phyloP scores from a whole-genome alignment of 92 coral and sea anemone genomes.

The Desmophyllum pertusum region DNA sequence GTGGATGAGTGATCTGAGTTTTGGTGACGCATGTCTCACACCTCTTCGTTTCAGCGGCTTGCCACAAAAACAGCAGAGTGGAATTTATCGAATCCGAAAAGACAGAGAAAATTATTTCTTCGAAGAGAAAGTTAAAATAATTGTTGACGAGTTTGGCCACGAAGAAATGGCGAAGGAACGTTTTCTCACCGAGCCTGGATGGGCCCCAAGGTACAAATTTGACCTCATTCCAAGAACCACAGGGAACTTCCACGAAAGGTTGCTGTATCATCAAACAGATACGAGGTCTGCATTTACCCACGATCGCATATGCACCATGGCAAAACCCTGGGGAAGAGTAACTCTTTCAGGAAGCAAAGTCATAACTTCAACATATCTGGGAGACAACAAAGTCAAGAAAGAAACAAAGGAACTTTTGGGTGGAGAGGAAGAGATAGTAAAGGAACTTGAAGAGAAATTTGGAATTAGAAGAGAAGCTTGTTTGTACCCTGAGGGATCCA shows the following conservation, averaged over 20 bases:
- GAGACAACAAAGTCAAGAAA: conserved; percentile 34
- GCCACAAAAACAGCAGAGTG: background rate
- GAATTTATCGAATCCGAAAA: conserved; percentile 40
- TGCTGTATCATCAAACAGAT: conserved; percentile 12
- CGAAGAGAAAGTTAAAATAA: background rate
- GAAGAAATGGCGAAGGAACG: conserved; percentile 15
- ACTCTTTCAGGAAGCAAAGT: conserved; percentile 43
- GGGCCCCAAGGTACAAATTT: conserved; percentile 25
- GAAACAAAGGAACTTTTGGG: conserved; percentile 26
- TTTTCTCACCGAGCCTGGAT: too few relatives aligned
- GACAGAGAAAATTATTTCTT: conserved; percentile 14
- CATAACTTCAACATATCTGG: conserved; percentile 28
- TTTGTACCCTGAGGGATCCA: background rate
- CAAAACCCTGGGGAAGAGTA: conserved; percentile 59
- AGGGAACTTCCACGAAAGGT: conserved; percentile 27
- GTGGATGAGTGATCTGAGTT: conserved; percentile 62
- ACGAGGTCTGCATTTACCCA: conserved; percentile 30
- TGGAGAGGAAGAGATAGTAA: conserved; percentile 34
- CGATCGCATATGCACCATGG: conserved; percentile 45
- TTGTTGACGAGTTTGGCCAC: background rate
- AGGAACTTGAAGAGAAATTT: conserved; percentile 25
- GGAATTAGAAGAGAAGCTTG: conserved; percentile 28
- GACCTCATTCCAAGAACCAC: conserved; percentile 24
- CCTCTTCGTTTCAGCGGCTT: conserved; percentile 48
- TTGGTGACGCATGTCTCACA: conserved; percentile 24